phyloP scores from a whole-genome alignment of 2,113 vertebrate species.

The Gadus macrocephalus region DNA sequence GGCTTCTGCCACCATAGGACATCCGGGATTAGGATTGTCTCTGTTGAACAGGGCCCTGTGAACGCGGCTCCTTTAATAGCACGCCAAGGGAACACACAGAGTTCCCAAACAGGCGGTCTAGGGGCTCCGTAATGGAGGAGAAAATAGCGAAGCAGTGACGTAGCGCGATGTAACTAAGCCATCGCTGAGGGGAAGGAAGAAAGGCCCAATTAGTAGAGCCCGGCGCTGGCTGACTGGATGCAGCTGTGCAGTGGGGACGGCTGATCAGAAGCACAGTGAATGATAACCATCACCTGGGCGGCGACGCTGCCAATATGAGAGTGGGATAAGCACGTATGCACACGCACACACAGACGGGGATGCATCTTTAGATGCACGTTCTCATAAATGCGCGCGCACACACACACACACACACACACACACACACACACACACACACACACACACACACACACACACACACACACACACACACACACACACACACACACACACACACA shows the following conservation, averaged over 20 bases:
- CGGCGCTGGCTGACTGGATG: slow-evolving; percentile 41
- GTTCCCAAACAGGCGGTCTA: slow-evolving; percentile 10
- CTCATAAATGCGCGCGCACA: neutral
- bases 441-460: too few species aligned
- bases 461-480: too few species aligned
- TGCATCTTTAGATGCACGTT: slow-evolving; percentile 3
- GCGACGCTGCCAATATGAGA: neutral
- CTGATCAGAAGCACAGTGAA: slow-evolving; percentile 37
- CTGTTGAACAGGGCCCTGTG: neutral
- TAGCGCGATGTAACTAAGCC: slow-evolving; percentile 44
- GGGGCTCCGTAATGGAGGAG: slow-evolving; percentile 15
- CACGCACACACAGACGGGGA: slow-evolving; percentile 4
- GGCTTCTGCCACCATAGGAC: slow-evolving; percentile 4
- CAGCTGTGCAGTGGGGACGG: slow-evolving; percentile 44
- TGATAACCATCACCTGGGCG: slow-evolving; percentile 45
- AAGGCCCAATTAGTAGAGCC: slow-evolving; percentile 34
- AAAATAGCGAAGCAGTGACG: slow-evolving; percentile 51
- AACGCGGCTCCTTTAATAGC: slow-evolving; percentile 3
- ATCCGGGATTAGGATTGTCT: slow-evolving; percentile 13
- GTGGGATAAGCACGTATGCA: slow-evolving; percentile 14
- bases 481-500: too few species aligned
- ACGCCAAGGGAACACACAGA: slow-evolving; percentile 11
- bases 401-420: neutral
- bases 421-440: too few species aligned
- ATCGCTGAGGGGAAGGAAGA: slow-evolving; percentile 10